phyloP scores from a whole-genome alignment of 2,113 vertebrate genomes.

The Chamaetylas fuelleborni region DNA sequence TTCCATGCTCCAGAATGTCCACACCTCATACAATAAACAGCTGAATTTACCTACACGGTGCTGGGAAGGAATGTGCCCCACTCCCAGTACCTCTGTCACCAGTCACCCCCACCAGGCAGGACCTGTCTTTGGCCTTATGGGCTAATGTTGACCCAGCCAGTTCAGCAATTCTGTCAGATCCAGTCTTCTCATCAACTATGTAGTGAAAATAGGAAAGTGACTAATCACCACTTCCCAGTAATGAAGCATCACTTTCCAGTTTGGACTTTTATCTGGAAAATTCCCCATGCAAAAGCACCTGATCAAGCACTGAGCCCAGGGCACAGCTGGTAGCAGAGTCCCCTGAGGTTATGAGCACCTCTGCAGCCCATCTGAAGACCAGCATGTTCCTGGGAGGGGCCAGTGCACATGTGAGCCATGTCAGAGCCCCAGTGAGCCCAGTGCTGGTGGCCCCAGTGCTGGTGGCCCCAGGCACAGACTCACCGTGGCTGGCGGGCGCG shows the following conservation, averaged over 20 bases:
- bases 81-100: background rate
- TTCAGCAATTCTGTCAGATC: background rate
- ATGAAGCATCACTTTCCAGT: background rate
- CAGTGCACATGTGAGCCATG: background rate
- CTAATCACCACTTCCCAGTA: background rate
- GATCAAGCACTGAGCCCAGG: background rate
- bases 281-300: background rate
- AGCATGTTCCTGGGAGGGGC: background rate
- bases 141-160: background rate
- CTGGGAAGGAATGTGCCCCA: background rate
- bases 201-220: background rate
- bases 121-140: background rate
- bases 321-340: background rate
- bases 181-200: background rate
- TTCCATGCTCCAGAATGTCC: background rate
- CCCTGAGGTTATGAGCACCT: background rate
- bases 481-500: background rate
- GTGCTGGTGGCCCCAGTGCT: background rate
- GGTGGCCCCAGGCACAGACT: background rate
- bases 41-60: background rate
- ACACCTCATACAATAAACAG: background rate
- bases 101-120: background rate
- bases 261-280: background rate
- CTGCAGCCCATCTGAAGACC: background rate
- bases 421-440: background rate